A percentile compares a stretch with the other conserved stretches of the same genome.
Evolutionary conservation across 1,140 invertebrate species (phyloP).

Genomic region (Nebria ingens): DNA sequence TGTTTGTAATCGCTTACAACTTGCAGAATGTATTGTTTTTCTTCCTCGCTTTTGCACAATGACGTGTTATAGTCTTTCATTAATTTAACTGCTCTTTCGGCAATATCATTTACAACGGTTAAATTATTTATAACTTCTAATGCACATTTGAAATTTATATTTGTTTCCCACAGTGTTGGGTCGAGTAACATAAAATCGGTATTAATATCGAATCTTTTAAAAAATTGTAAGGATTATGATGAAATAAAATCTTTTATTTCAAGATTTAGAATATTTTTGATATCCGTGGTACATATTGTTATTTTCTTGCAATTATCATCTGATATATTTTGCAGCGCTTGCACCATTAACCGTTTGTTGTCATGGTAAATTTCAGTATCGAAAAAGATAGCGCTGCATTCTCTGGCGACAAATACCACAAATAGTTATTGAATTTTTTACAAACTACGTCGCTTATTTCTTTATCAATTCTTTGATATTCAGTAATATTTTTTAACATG

Average conservation of each 20-base stretch:
- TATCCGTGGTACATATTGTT: too few relatives aligned
- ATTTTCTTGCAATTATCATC: neutral
- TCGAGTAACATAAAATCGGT: neutral
- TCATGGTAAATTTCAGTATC: neutral
- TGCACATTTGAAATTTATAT: neutral
- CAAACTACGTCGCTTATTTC: neutral
- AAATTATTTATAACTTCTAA: conserved; percentile 12
- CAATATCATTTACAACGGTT: conserved; percentile 21
- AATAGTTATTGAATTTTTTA: neutral
- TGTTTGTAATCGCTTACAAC: too few relatives aligned
- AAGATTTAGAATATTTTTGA: neutral
- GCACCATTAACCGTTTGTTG: neutral
- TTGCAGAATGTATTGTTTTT: neutral
- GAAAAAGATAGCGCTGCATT: neutral
- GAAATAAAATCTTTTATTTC: neutral
- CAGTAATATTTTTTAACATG: neutral
- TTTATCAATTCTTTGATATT: neutral
- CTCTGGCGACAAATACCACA: neutral
- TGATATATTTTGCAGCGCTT: neutral
- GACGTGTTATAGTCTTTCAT: conserved; percentile 18
- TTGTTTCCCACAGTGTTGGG: neutral
- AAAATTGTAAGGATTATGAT: neutral
- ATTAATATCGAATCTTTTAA: neutral
- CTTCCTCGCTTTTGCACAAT: neutral
- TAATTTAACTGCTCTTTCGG: conserved; percentile 18